Base-by-base conservation (phyloP, 2,113 vertebrate genomes). In the Amazona vittata region DNA sequence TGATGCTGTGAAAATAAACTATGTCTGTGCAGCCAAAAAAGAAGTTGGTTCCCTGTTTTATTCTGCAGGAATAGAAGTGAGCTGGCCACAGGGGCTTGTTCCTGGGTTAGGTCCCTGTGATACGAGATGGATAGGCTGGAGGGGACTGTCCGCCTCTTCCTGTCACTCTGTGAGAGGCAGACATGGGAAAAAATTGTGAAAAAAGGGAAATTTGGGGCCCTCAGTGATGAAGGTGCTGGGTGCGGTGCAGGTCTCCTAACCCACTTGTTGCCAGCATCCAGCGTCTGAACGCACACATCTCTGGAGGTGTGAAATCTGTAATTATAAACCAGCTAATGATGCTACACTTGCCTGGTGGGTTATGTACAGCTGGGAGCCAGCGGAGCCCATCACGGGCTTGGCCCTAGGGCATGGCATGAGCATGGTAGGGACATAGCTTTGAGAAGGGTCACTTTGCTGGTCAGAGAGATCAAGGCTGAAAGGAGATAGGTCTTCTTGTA, bases 191-290 rank as follows among this genome's bases (percentile, higher is more conserved):
- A 76, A 5, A 6, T 25, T 28, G n/a, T 3, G 4, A 5, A 15
- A 19, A 68, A 62, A 44, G 0, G 2, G 29, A 43, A 11, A n/a
- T 59, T 46, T 76, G 63, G 37, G 39, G 25, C 24, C 11, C 2
- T 74, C 0, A 1, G 19, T 29, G 9, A 10, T 2, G 15, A 22
- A 65, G 19, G 8, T 0, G 0, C n/a, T 70, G 74, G 15, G 5
- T 52, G 2, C 0, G 0, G 35, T 43, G 37, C 35, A 89, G 41
- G 15, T 79, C 33, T 67, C 16, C 44, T 20, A 15, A 29, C 9
- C 17, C 6, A 10, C 20, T 15, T 57, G 3, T 57, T 60, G 37
- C 3, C 73, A 83, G 28, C 68, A 57, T 1, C 17, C 86, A 62
- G 57, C 24, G 31, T 13, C 53, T 25, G 35, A 69, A 85, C 25